Percentiles rank a stretch among this genome's conserved stretches.
These are phyloP conservation scores for Heterotis niloticus DNA, from an alignment of 2,113 vertebrate genomes.

Conservation along the genomic window DNA sequence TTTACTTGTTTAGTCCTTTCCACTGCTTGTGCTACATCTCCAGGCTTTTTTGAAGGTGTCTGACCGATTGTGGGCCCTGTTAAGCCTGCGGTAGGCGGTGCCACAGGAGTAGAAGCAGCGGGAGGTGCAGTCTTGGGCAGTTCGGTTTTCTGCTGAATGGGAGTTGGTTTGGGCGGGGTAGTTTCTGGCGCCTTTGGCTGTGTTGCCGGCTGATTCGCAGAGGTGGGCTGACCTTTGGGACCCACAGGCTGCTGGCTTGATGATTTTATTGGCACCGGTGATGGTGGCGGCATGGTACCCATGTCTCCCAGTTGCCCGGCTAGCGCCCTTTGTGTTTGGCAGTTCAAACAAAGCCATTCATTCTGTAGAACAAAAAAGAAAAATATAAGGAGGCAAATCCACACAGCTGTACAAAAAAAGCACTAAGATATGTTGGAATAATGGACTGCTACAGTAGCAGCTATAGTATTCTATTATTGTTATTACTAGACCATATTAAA, in stretches of 20 bases:
- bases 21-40: slow-evolving; percentile 41
- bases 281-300: slow-evolving; percentile 56
- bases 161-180: neutral
- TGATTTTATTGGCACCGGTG: slow-evolving; percentile 58
- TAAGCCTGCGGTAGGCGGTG: slow-evolving; percentile 37
- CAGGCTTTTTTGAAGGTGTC: slow-evolving; percentile 52
- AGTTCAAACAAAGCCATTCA: slow-evolving; percentile 97
- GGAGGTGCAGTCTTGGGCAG: slow-evolving; percentile 27
- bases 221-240: slow-evolving; percentile 45
- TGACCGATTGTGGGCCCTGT: slow-evolving; percentile 34
- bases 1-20: slow-evolving; percentile 13
- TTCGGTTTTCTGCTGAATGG: neutral
- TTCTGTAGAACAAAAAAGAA: slow-evolving; percentile 67
- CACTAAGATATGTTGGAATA: neutral
- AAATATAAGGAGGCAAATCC: neutral
- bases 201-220: slow-evolving; percentile 43
- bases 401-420: neutral
- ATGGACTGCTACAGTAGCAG: neutral
- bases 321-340: slow-evolving; percentile 89
- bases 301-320: slow-evolving; percentile 82
- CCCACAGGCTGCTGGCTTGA: slow-evolving; percentile 50
- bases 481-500: no score
- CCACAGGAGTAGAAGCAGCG: slow-evolving; percentile 33
- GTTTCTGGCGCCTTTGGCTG: slow-evolving; percentile 29
- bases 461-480: neutral